Evolutionary conservation across 1,140 invertebrate species (phyloP), one percentile per base, ranked within the genome.

Genomic region (Idris sp.): DNA sequence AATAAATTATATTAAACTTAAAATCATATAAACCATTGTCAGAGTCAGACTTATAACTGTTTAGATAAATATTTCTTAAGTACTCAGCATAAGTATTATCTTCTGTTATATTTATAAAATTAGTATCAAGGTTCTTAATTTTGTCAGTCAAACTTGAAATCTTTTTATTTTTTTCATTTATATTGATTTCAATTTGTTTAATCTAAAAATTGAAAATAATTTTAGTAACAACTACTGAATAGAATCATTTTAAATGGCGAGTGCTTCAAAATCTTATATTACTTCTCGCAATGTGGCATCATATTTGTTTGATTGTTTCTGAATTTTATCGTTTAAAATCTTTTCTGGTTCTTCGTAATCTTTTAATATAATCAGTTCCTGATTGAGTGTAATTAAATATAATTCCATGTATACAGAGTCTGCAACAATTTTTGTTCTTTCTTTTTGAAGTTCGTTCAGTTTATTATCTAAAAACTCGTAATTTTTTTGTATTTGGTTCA

Each of bases 321-420:
- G 81, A 9, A 93, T 90, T 79, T 90, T 91, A 16, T 89, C 87
- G 8, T 89, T 88, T 9, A 95, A 83, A 18, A 88, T 77, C 59
- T 92, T 90, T 84, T 96, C 94, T 38, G 90, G 88, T 38, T 89
- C 89, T 82, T 96, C 93, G 79, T 91, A 95, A 19, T 93, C 90
- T 76, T 91, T 92, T 0, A 96, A 81, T 35, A 96, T 90, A 8
- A 92, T 89, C 67, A 95, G 87, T 84, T 96, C 94, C 82, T 94
- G 92, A 84, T 94, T 92, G 7, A 95, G 80, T 9, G 92, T 92
- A n/a, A 94, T 89, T 49, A 95, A 83, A 82, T 90, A 91, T 19
- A 92, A 72, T 51, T 91, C 89, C 31, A 92, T 85, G 49, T 92
- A 89, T 74, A 92, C 90, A 46, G 91, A 89, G 3, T 91, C 87